Evolutionary conservation across 1,140 invertebrate species (phyloP).

Genomic region (Cardiocondyla obscurior): DNA sequence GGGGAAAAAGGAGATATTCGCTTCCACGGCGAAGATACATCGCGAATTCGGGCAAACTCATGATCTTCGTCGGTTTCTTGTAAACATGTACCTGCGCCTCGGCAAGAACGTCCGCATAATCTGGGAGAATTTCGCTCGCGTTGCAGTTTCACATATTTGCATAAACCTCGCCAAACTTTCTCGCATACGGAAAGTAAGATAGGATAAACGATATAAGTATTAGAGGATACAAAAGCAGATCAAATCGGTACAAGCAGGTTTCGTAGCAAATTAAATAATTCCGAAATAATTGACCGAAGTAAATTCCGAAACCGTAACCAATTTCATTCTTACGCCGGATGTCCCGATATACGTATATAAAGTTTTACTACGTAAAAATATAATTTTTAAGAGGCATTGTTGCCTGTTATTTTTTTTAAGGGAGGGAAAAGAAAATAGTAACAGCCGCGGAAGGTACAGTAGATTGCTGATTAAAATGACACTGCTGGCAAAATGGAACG

Average conservation of each 20-base stretch:
- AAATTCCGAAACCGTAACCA: background rate
- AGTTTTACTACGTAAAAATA: background rate
- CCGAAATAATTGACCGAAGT: background rate
- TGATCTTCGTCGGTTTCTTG: slow-evolving; percentile 41
- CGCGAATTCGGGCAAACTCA: slow-evolving; percentile 30
- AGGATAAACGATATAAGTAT: slow-evolving; percentile 49
- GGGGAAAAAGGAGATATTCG: background rate
- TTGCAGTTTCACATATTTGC: slow-evolving; percentile 67
- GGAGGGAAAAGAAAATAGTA: slow-evolving; percentile 4
- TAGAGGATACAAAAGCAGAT: background rate
- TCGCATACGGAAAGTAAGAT: slow-evolving; percentile 10
- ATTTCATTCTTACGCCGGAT: background rate
- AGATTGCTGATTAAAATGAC: slow-evolving; percentile 41
- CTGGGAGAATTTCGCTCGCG: slow-evolving; percentile 60
- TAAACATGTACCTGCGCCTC: slow-evolving; percentile 59
- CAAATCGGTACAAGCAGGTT: background rate
- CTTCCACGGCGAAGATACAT: slow-evolving; percentile 19
- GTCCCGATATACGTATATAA: too few relatives aligned
- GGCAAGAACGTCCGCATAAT: slow-evolving; percentile 57
- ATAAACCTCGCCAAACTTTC: slow-evolving; percentile 54
- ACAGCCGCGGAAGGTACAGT: background rate
- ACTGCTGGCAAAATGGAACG: background rate
- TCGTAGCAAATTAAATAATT: background rate
- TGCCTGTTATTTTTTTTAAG: slow-evolving; percentile 2
- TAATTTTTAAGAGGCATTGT: too few relatives aligned